These are phyloP conservation scores for Epizoanthus stellaris DNA, from an alignment of 92 coral and sea anemone species.

Conservation along the genomic window DNA sequence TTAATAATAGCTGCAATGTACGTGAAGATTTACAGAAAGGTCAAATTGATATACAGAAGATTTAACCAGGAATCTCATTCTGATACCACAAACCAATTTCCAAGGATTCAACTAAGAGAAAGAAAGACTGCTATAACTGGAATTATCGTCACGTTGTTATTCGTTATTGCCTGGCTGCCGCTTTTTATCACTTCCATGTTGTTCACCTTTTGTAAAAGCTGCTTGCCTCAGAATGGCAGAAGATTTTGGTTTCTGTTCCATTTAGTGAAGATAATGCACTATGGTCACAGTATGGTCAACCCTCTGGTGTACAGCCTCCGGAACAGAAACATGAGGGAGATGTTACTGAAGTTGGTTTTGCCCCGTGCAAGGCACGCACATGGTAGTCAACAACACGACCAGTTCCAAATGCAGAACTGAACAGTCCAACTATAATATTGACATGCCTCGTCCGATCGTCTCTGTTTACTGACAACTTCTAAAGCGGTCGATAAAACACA, in stretches of 20 bases:
- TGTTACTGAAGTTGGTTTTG: conserved; percentile 16
- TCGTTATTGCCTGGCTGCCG: conserved; percentile 70
- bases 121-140: conserved; percentile 62
- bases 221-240: conserved; percentile 33
- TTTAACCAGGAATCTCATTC: conserved; percentile 3
- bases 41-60: conserved; percentile 40
- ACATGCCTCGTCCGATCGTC: no score
- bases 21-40: conserved; percentile 42
- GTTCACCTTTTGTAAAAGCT: conserved; percentile 29
- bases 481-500: no score
- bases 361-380: background rate
- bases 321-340: conserved; percentile 52
- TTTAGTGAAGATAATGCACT: conserved; percentile 77
- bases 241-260: conserved; percentile 54
- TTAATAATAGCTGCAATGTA: background rate
- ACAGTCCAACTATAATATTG: no score
- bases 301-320: conserved; percentile 72
- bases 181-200: conserved; percentile 66
- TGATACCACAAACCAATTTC: background rate
- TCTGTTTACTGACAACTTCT: no score
- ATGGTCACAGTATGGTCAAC: conserved; percentile 66
- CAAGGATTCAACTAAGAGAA: conserved; percentile 27
- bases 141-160: conserved; percentile 57
- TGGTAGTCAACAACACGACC: background rate
- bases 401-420: background rate